Evolutionary conservation across 2,113 vertebrate species (phyloP), one percentile per base, ranked within the genome.

Genomic region (Bothrops jararaca): DNA sequence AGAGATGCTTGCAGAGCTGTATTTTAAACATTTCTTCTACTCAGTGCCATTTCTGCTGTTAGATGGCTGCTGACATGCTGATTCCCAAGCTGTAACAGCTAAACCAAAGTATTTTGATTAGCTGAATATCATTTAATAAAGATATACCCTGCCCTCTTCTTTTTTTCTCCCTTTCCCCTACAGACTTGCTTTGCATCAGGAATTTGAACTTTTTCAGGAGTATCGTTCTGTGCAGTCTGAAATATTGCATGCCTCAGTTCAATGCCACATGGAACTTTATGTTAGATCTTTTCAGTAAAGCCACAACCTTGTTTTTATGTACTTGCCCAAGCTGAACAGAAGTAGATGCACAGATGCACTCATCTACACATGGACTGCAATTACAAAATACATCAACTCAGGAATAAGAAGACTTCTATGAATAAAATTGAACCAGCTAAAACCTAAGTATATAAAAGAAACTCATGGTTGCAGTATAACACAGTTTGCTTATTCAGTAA

Each of bases 11-110:
- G 91, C 95, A 91, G 91, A 90, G 93, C 92, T 95, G 93, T 94
- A 95, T 93, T 95, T 93, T 95, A 96, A 97, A 92, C 91, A 96
- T 96, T 96, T 94, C 95, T 91, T 95, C 92, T 74, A 92, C 89
- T 95, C 93, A 80, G 57, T 89, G 93, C 94, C 91, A 92, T 95
- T 97, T 96, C 93, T 91, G 88, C 94, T 48, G 34, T 50, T 52
- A 90, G 64, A 54, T 39, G 26, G 69, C 34, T 89, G 42, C 58
- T 92, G 53, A 52, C 74, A 85, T 34, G 10, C 42, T 85, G 64
- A 34, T 58, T 74, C 52, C 45, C 2, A 34, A 54, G 42, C 42
- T 86, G 5, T 86, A 74, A 54, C 34, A 22, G n/a, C 39, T 56
- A 23, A 57, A 80, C 9, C 54, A 56, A 5, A 12, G 50, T 57